phyloP scores from a whole-genome alignment of 2,888 invertebrate genomes.

The Drosophila paramelanica region DNA sequence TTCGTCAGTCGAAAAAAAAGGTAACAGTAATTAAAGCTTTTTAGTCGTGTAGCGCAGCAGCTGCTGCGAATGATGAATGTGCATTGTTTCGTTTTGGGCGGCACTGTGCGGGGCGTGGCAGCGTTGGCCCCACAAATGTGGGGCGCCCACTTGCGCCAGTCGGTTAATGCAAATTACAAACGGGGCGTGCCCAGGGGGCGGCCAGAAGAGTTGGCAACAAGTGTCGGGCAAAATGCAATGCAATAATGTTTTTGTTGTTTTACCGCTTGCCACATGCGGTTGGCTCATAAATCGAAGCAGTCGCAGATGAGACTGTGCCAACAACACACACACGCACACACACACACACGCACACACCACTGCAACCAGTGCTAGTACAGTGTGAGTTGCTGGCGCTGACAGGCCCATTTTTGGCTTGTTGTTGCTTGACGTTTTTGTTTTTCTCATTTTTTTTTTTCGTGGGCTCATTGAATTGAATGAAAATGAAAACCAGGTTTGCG shows the following conservation, averaged over 20 bases:
- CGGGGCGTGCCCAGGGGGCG: conserved; percentile 21
- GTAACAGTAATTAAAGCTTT: conserved; percentile 69
- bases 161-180: conserved; percentile 75
- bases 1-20: conserved; percentile 61
- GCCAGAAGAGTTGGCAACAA: conserved; percentile 41
- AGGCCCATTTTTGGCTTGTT: conserved; percentile 60
- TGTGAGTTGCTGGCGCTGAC: conserved; percentile 57
- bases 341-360: conserved; percentile 1
- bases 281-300: conserved; percentile 66
- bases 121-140: conserved; percentile 53
- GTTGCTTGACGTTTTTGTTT: conserved; percentile 25
- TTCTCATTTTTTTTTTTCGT: conserved; percentile 19
- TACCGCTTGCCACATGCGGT: conserved; percentile 70
- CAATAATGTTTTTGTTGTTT: conserved; percentile 18
- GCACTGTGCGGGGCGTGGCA: conserved; percentile 30
- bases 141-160: conserved; percentile 42
- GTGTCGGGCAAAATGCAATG: conserved; percentile 36
- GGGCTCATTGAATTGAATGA: conserved; percentile 72
- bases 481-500: conserved; percentile 78
- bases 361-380: conserved; percentile 6
- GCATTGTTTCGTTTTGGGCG: conserved; percentile 66
- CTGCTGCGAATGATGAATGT: conserved; percentile 64
- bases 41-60: conserved; percentile 28
- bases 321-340: conserved; percentile 5
- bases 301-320: conserved; percentile 35